Evolutionary conservation across 1,140 invertebrate genomes (phyloP).

Genomic region (Caenorhabditis remanei): DNA sequence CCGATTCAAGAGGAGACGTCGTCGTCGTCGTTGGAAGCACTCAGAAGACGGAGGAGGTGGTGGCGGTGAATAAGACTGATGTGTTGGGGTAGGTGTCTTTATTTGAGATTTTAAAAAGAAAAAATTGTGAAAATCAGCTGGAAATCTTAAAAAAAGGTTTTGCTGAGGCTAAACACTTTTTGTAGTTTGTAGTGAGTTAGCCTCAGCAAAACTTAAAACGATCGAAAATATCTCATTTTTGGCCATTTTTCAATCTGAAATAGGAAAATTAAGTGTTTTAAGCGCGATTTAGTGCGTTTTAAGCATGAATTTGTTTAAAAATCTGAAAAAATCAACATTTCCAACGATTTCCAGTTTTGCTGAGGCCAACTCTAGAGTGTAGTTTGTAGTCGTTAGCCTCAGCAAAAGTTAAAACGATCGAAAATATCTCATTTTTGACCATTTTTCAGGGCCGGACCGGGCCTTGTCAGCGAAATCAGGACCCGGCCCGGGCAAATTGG

Average conservation of each 20-base stretch:
- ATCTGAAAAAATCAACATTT: background rate
- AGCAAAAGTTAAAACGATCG: no score
- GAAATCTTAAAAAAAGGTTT: background rate
- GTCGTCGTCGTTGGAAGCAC: conserved; percentile 10
- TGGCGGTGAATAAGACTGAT: conserved; percentile 55
- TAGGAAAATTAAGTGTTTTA: no score
- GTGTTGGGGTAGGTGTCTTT: conserved; percentile 57
- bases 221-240: no score
- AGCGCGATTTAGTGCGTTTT: no score
- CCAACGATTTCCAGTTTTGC: background rate
- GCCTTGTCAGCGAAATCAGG: no score
- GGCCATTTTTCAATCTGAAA: no score
- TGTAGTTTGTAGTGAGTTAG: background rate
- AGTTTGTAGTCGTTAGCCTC: background rate
- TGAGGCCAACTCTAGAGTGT: background rate
- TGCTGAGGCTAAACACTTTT: background rate
- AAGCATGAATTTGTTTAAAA: background rate
- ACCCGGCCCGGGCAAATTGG: no score
- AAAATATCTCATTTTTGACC: no score
- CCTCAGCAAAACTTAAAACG: background rate
- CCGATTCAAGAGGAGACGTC: background rate
- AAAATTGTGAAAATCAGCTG: background rate
- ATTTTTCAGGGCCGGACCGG: no score
- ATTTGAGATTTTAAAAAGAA: background rate
- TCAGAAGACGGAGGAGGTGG: conserved; percentile 39